Evolutionary conservation across 2,113 vertebrate species (phyloP), one percentile per base, ranked within the genome.

Genomic region (Etheostoma spectabile): DNA sequence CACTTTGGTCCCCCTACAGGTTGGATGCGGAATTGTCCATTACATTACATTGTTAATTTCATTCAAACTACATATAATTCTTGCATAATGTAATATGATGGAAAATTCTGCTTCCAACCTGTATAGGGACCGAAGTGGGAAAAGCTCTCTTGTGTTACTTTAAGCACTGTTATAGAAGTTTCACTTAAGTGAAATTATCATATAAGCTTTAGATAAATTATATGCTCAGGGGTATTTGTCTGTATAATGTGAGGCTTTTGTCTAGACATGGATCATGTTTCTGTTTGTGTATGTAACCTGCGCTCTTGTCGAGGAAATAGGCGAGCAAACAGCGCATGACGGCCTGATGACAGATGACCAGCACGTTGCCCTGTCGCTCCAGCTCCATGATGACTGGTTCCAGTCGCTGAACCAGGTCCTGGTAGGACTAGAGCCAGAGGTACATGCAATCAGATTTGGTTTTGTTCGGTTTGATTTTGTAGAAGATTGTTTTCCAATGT

Each of bases 311-410:
- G 86, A 99, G 93, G 90, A 99, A 99, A 92, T 98, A 99, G 80
- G 98, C 98, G 49, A 99, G 95, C 7, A 99, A 95, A 64, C 98
- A 99, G 85, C 98, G 96, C 97, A 98, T 98, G 74, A 98, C 98
- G 0, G 98, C 98, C 92, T 99, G 98, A 91, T 99, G 98, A 89
- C 96, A 96, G 94, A 99, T 96, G n/a, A 99, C 98, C 1, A 99
- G 94, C 74, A 99, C 96, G 0, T 97, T 98, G 71, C 97, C 98
- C 84, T 99, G 98, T 0, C 98, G 94, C 66, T 99, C 98, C 77
- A 99, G 94, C 92, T 99, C 98, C 98, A 99, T 99, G 91, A 99
- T 99, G 49, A 98, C 97, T 0, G 98, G 97, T 91, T 99, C 98
- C 83, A 99, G 93, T 14, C 97, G 95, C 88, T 99, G 98, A 16